Percentiles rank a stretch among this genome's conserved stretches.
Conservation (phyloP, 64 coral and sea anemone species). For the Exaiptasia diaphana region DNA sequence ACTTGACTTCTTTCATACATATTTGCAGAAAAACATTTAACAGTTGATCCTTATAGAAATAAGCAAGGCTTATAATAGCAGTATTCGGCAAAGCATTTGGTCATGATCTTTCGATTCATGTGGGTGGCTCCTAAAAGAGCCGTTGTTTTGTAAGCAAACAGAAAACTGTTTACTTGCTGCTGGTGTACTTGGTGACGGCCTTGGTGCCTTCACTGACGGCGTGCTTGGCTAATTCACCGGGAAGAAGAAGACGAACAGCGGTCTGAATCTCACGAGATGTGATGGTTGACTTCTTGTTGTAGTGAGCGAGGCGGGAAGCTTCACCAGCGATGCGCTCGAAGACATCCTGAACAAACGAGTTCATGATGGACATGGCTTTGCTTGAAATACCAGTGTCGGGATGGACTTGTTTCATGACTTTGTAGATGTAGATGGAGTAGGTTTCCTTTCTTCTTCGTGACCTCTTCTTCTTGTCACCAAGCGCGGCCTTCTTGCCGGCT, state of each 20-base stretch:
- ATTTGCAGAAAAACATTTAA: too few relatives aligned
- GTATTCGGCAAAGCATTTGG: too few relatives aligned
- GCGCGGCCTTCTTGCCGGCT: constrained; percentile 9
- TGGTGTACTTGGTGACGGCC: constrained; percentile 24
- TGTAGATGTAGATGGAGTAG: constrained; percentile 27
- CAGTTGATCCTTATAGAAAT: too few relatives aligned
- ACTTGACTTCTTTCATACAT: too few relatives aligned
- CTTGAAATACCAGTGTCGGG: constrained; percentile 48
- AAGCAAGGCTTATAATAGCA: too few relatives aligned
- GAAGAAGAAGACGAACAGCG: constrained; percentile 3
- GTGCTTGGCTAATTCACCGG: neutral
- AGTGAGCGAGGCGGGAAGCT: constrained; percentile 26
- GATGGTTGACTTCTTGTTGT: constrained; percentile 14
- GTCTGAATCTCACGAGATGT: constrained; percentile 16
- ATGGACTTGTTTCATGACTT: constrained; percentile 30
- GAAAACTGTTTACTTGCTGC: constrained; percentile 15
- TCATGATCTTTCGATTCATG: too few relatives aligned
- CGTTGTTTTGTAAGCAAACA: constrained; percentile 7
- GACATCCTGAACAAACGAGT: neutral
- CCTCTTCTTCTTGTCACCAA: neutral
- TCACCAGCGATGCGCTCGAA: constrained; percentile 25
- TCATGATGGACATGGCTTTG: neutral
- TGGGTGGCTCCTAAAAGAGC: constrained; percentile 23
- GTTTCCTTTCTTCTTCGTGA: constrained; percentile 31
- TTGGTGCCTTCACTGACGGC: constrained; percentile 21